Conservation (phyloP, 2,888 invertebrate species). For the Leptogaster cylindrica region DNA sequence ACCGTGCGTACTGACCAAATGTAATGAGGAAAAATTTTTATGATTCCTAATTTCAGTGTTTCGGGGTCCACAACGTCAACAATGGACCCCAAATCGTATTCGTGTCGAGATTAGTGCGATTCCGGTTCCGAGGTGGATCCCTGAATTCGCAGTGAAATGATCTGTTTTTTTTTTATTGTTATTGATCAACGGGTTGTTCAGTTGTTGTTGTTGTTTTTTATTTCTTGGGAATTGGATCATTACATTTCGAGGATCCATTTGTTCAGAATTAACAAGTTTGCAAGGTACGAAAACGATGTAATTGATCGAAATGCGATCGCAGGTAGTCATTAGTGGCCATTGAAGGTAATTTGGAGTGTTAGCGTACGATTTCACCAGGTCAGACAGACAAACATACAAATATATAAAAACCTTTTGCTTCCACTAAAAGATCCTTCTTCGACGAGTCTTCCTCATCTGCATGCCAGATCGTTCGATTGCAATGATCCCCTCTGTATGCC, state of each 20-base stretch:
- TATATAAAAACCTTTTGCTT: too few species aligned
- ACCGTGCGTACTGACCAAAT: neutral
- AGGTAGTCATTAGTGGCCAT: slow-evolving; percentile 24
- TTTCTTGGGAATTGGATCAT: too few species aligned
- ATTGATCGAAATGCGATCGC: slow-evolving; percentile 8
- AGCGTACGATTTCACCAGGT: slow-evolving; percentile 29
- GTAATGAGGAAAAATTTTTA: slow-evolving; percentile 36
- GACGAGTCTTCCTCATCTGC: neutral
- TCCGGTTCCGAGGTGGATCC: neutral
- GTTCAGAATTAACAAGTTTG: slow-evolving; percentile 31
- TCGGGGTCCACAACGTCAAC: neutral
- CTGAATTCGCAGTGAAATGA: neutral
- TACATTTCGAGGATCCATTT: slow-evolving; percentile 6
- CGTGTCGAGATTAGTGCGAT: slow-evolving; percentile 9
- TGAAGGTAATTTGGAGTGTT: slow-evolving; percentile 25
- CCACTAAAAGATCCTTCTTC: neutral
- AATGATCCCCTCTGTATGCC: too few species aligned
- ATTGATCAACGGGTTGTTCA: slow-evolving; percentile 15
- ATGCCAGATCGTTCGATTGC: too few species aligned
- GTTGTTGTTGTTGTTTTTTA: too few species aligned
- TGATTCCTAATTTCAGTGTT: slow-evolving; percentile 38
- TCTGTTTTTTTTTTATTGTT: slow-evolving; percentile 28
- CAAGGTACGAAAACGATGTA: slow-evolving; percentile 7
- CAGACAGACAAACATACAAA: neutral
- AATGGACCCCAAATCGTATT: slow-evolving; percentile 5